Conservation (phyloP, 1,140 invertebrate species). For the Lerema accius region DNA sequence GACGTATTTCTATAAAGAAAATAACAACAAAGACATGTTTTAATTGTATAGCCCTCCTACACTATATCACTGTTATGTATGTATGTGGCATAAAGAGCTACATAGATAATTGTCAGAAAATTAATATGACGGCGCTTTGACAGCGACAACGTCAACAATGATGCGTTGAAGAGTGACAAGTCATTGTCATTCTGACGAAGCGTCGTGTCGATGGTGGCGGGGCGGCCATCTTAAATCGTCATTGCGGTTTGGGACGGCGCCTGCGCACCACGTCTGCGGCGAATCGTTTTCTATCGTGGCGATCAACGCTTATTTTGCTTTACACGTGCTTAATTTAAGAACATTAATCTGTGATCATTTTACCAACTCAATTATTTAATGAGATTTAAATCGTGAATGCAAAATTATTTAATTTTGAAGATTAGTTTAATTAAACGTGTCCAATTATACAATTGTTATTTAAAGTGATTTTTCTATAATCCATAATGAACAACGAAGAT, state of each 20-base stretch:
- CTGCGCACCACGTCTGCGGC: neutral
- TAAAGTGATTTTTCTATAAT: too few relatives aligned
- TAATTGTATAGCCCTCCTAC: too few relatives aligned
- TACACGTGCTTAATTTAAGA: too few relatives aligned
- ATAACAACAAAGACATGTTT: too few relatives aligned
- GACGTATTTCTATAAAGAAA: too few relatives aligned
- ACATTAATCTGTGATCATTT: neutral
- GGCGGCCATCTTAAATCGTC: neutral
- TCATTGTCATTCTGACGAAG: neutral
- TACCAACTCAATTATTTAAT: neutral
- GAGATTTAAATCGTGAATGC: too few relatives aligned
- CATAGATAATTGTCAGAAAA: too few relatives aligned
- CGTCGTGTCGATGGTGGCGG: neutral
- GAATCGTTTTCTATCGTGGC: neutral
- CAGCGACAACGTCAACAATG: neutral
- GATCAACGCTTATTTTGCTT: too few relatives aligned
- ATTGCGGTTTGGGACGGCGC: neutral
- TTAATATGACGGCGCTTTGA: neutral
- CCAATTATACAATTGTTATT: neutral
- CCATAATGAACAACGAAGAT: neutral
- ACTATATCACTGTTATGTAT: too few relatives aligned
- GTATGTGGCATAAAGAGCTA: too few relatives aligned
- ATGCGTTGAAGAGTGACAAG: constrained; percentile 2
- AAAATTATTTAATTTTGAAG: too few relatives aligned
- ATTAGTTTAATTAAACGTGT: neutral